Evolutionary conservation across 2,797 vertebrate species (phyloP), one percentile per base, ranked within the genome.

Genomic region (Masticophis lateralis): DNA sequence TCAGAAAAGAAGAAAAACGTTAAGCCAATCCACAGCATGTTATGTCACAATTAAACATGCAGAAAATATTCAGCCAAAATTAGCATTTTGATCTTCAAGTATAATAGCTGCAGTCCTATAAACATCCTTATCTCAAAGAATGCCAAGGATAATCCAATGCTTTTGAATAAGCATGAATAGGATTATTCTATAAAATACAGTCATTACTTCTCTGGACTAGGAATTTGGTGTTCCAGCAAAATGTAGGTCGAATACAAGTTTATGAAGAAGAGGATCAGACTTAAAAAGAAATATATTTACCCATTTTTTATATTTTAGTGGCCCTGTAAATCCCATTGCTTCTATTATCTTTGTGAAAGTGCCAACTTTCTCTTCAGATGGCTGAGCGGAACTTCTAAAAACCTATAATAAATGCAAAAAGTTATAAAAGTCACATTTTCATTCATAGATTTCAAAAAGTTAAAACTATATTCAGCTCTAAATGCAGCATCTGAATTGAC

Each of bases 231-330:
- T 6, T 43, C 1, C 27, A 56, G 4, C 22, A 25, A 32, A 20
- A 60, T 32, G 91, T 79, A 86, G 32, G 94, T 57, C 89, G 74
- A 22, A 28, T 86, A 28, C 16, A 32, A n/a, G 87, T 94, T 60
- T 47, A 92, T 95, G 43, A 88, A 94, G 43, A 88, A 94, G 94
- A 92, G 0, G 74, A 94, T 53, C 12, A 92, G 28, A 87, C 94
- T 57, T 47, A 92, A 95, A n/a, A 88, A 94, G 94, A 91, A 37
- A 56, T 96, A 66, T 53, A 63, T 89, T 98, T 98, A 99, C 99
- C 99, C 99, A 99, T 99, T 98, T 99, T 98, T 98, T 99, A 96
- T 99, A 99, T 95, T 99, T 99, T 96, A 99, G 98, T 3, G 99
- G 98, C 94, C 99, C 99, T 0, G 99, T 99, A 97, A 99, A 99